phyloP scores from a whole-genome alignment of 2,797 vertebrate species.

The Kryptolebias ocellatus region DNA sequence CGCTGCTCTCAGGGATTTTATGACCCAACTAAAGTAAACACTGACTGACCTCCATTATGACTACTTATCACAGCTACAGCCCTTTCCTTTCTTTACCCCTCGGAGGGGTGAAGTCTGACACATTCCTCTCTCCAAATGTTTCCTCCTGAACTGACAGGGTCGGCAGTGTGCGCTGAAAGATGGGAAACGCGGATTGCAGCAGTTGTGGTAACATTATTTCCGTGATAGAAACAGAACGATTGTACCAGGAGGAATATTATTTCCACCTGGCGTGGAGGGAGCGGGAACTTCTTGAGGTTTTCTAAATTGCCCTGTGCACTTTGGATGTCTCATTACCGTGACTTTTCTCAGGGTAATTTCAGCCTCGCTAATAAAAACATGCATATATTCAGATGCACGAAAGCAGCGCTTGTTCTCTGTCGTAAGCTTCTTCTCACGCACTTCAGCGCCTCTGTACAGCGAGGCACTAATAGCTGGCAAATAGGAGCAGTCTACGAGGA shows the following conservation, averaged over 20 bases:
- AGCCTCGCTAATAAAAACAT: constrained; percentile 64
- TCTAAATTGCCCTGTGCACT: constrained; percentile 41
- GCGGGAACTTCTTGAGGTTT: constrained; percentile 53
- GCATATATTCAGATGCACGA: constrained; percentile 47
- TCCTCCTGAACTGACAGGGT: constrained; percentile 58
- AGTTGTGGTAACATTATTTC: constrained; percentile 44
- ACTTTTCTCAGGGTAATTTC: constrained; percentile 71
- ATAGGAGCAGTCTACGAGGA: constrained; percentile 59
- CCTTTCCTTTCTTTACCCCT: constrained; percentile 68
- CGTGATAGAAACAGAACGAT: constrained; percentile 37
- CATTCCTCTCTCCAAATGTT: constrained; percentile 66
- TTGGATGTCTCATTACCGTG: constrained; percentile 64
- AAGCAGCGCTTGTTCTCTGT: constrained; percentile 42
- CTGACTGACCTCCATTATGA: constrained; percentile 76
- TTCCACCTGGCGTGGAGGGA: constrained; percentile 65
- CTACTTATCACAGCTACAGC: constrained; percentile 75
- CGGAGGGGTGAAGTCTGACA: constrained; percentile 72
- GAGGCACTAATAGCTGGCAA: constrained; percentile 50
- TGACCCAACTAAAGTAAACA: constrained; percentile 75
- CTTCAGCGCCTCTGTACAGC: constrained; percentile 40
- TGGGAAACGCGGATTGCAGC: constrained; percentile 40
- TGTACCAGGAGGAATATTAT: constrained; percentile 54
- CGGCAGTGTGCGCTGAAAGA: constrained; percentile 55
- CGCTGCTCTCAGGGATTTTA: constrained; percentile 72
- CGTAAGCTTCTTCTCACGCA: constrained; percentile 74